phyloP scores from a whole-genome alignment of 2,888 invertebrate species.

The Melangyna quadrimaculata region DNA sequence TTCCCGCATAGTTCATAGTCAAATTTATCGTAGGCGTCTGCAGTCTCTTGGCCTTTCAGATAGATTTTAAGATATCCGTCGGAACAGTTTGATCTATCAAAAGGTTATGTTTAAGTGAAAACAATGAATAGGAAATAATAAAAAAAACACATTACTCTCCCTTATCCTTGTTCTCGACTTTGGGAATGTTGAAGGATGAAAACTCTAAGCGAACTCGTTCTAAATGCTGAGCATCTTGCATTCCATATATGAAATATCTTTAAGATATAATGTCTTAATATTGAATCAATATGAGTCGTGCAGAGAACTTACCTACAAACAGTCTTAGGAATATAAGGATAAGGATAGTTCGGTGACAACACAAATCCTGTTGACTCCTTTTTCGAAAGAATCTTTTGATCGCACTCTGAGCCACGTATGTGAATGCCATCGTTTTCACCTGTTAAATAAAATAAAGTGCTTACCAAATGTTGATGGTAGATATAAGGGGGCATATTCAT shows the following conservation, averaged over 20 bases:
- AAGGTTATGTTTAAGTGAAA: neutral
- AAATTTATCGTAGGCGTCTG: constrained; percentile 95
- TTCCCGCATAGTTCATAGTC: constrained; percentile 96
- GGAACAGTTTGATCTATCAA: constrained; percentile 85
- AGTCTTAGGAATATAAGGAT: constrained; percentile 96
- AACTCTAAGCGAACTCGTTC: constrained; percentile 96
- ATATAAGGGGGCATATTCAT: too few relatives aligned
- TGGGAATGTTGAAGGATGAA: constrained; percentile 94
- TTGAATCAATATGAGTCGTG: too few relatives aligned
- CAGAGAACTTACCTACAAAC: constrained; percentile 89
- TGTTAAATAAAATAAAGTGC: constrained; percentile 40
- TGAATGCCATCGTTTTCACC: constrained; percentile 96
- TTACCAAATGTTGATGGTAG: neutral
- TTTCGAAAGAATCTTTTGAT: constrained; percentile 97
- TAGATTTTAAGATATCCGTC: constrained; percentile 96
- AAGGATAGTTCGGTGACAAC: constrained; percentile 98
- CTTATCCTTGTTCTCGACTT: constrained; percentile 85
- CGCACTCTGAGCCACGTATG: constrained; percentile 98
- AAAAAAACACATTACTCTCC: constrained; percentile 87
- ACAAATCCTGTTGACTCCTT: constrained; percentile 96
- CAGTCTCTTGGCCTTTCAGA: constrained; percentile 94
- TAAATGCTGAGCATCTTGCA: constrained; percentile 97
- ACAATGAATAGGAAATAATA: neutral
- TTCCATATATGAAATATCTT: constrained; percentile 97
- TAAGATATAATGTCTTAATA: neutral